These are phyloP conservation scores for Amphipyra berbera DNA, from an alignment of 2,888 invertebrate species.

Conservation along the genomic window DNA sequence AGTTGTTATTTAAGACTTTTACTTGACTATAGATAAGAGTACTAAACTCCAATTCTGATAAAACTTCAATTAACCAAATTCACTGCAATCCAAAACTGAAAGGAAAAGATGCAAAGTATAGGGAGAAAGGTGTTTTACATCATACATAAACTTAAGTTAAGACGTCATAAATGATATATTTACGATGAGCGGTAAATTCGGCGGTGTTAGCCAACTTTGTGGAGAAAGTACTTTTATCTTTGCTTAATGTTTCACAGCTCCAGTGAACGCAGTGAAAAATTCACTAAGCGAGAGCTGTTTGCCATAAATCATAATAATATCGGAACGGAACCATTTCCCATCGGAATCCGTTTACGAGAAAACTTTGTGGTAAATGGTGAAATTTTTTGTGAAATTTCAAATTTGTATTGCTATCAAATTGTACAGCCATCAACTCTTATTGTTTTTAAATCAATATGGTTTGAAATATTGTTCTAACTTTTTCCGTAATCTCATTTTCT, in stretches of 20 bases:
- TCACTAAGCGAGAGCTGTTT: constrained; percentile 58
- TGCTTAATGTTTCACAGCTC: constrained; percentile 56
- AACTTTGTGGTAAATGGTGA: constrained; percentile 48
- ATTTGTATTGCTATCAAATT: background rate
- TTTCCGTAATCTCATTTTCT: too few relatives aligned
- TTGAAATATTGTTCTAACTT: background rate
- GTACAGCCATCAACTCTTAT: background rate
- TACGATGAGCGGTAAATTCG: constrained; percentile 48
- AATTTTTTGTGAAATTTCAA: constrained; percentile 29
- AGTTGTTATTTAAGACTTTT: too few relatives aligned
- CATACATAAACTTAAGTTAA: constrained; percentile 43
- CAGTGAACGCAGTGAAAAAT: constrained; percentile 58
- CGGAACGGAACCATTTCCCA: constrained; percentile 47
- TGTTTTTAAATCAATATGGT: constrained; percentile 3
- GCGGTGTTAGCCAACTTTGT: constrained; percentile 34
- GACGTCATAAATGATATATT: constrained; percentile 46
- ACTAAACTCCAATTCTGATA: too few relatives aligned
- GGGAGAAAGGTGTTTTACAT: constrained; percentile 51
- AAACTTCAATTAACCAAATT: too few relatives aligned
- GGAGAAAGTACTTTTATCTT: constrained; percentile 60
- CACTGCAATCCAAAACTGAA: too few relatives aligned
- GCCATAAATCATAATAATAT: constrained; percentile 64
- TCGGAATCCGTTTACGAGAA: constrained; percentile 47
- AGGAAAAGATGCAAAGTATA: too few relatives aligned
- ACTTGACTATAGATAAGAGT: too few relatives aligned